Evolutionary conservation across 2,888 invertebrate species (phyloP).

Genomic region (Eupithecia subumbrata): DNA sequence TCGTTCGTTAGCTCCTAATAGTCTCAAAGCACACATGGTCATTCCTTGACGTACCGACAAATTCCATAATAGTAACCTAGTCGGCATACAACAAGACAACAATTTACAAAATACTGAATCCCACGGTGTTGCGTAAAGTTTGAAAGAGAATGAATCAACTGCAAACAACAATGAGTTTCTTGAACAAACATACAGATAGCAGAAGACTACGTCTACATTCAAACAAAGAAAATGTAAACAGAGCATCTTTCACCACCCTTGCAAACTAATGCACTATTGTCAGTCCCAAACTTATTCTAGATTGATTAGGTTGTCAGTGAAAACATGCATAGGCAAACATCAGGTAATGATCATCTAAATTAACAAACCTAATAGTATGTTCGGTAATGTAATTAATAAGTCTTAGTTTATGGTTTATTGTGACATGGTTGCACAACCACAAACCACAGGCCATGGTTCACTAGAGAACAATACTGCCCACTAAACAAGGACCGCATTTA

Average conservation of each 20-base stretch:
- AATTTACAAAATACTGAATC: constrained; percentile 48
- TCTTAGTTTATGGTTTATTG: constrained; percentile 28
- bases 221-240: constrained; percentile 8
- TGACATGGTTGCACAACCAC: constrained; percentile 42
- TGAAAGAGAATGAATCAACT: constrained; percentile 3
- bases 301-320: not conserved
- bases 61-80: constrained; percentile 11
- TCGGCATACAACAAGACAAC: constrained; percentile 35
- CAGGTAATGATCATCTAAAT: constrained; percentile 2
- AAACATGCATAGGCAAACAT: not conserved
- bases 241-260: not conserved
- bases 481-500: constrained; percentile 30
- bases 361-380: constrained; percentile 18
- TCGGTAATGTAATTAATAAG: constrained; percentile 26
- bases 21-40: constrained; percentile 46
- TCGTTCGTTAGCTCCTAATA: constrained; percentile 40
- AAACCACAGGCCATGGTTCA: constrained; percentile 29
- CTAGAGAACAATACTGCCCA: constrained; percentile 62
- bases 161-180: not conserved
- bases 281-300: not conserved
- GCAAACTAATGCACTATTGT: not conserved
- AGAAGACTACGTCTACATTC: not conserved
- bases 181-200: not conserved
- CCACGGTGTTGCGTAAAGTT: constrained; percentile 62
- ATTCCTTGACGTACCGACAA: constrained; percentile 37